Conservation (phyloP, 2,797 vertebrate species). For the Alfaro cultratus region DNA sequence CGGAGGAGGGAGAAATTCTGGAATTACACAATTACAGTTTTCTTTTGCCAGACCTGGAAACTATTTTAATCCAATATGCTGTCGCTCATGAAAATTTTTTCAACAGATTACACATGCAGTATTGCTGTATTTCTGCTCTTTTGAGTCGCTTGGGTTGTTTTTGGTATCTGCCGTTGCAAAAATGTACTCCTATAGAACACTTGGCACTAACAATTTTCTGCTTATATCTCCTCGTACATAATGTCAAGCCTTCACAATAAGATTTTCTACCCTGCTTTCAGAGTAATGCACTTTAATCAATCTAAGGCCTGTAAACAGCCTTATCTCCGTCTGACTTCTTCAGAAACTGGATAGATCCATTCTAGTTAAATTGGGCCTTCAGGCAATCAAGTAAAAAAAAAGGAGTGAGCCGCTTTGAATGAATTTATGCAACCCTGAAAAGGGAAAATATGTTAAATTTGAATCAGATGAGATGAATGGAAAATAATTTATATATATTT, state of each 20-base stretch:
- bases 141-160: background rate
- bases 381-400: conserved; percentile 24
- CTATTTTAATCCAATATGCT: background rate
- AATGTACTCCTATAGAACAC: background rate
- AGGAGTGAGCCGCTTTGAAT: conserved; percentile 40
- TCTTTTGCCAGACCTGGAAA: background rate
- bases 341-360: conserved; percentile 42
- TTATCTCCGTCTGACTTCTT: conserved; percentile 27
- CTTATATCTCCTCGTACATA: conserved; percentile 7
- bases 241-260: conserved; percentile 22
- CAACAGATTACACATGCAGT: background rate
- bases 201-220: conserved; percentile 1
- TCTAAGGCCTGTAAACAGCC: conserved; percentile 30
- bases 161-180: background rate
- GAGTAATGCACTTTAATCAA: conserved; percentile 28
- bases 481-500: conserved; percentile 54
- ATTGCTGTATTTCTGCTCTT: conserved; percentile 2
- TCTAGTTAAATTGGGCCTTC: conserved; percentile 39
- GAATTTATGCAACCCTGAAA: conserved; percentile 45
- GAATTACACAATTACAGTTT: background rate
- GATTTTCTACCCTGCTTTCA: conserved; percentile 29
- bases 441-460: conserved; percentile 49
- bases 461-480: conserved; percentile 55
- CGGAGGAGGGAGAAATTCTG: background rate
- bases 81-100: background rate